phyloP scores from a whole-genome alignment of 1,140 invertebrate species.

The Matsumurasca onukii region DNA sequence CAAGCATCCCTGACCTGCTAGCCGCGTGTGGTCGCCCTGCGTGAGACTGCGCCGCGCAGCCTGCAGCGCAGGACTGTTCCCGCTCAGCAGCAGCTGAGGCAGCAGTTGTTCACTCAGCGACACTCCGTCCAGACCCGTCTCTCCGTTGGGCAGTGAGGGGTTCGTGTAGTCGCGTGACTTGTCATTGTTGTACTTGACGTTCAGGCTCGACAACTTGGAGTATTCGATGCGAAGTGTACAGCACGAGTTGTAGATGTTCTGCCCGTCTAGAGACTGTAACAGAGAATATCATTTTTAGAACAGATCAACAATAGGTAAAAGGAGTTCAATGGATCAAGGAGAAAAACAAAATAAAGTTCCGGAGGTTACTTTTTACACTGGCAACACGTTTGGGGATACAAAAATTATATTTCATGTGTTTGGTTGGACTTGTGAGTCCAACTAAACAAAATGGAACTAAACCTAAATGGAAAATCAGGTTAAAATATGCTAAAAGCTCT shows the following conservation, averaged over 20 bases:
- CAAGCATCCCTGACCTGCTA: too few species aligned
- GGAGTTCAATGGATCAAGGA: not conserved
- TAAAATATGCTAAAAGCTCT: too few species aligned
- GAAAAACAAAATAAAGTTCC: too few species aligned
- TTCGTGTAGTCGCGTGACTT: slow-evolving; percentile 99
- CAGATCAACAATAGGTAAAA: slow-evolving; percentile 20
- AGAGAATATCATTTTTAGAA: slow-evolving; percentile 28
- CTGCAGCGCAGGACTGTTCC: slow-evolving; percentile 48
- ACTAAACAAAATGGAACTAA: not conserved
- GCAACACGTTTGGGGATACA: not conserved
- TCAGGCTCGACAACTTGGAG: slow-evolving; percentile 95
- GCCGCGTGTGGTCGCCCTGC: slow-evolving; percentile 44
- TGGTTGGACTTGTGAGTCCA: too few species aligned
- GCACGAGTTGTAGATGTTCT: slow-evolving; percentile 99
- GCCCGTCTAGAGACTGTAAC: slow-evolving; percentile 87
- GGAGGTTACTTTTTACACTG: not conserved
- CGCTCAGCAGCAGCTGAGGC: slow-evolving; percentile 64
- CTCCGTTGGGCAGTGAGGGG: slow-evolving; percentile 92
- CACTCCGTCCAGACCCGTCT: slow-evolving; percentile 62
- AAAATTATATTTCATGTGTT: not conserved
- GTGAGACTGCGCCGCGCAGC: slow-evolving; percentile 43
- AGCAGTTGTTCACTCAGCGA: slow-evolving; percentile 55
- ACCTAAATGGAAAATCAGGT: not conserved
- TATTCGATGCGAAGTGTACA: slow-evolving; percentile 99
- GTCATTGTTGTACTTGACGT: slow-evolving; percentile 99